Evolutionary conservation across 2,113 vertebrate genomes (phyloP), one percentile per base, ranked within the genome.

Genomic region (Alligator sinensis): DNA sequence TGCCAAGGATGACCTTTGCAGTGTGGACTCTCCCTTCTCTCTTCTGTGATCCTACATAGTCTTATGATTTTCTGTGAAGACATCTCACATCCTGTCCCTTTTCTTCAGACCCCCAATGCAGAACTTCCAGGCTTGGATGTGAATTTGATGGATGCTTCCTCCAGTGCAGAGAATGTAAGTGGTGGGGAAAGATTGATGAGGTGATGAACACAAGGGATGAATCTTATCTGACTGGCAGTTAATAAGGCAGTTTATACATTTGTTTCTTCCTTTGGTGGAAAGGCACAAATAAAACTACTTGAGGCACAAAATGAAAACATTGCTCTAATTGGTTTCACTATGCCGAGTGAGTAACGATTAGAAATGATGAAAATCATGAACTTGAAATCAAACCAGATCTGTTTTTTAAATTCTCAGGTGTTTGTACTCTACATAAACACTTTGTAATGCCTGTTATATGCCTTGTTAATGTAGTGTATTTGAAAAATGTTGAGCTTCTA

Each of bases 81-180:
- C 47, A 47, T 47, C 47, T 47, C 47, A 47, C 47, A 47, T 47
- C 75, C 64, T 93, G 80, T 3, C 90, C 92, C 82, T 88, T 87
- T 16, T 92, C 94, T 97, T 92, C 93, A 98, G 95, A 57, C 87
- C 4, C 66, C 96, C 82, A 96, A 83, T 92, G 90, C 91, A 6
- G 95, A 98, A 82, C 92, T 98, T 91, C 95, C 93, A 82, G 94
- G 86, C 68, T 90, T 96, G 88, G 94, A 97, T 82, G 86, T 75
- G 83, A 96, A 24, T 55, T 79, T 93, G 92, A 92, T 83, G 86
- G 92, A 95, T 94, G 80, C 64, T 80, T 95, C 94, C 11, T 21
- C 96, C 82, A 82, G 80, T 80, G 66, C 94, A 85, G 79, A 95
- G 90, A 92, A 95, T 90, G 97, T 98, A 95, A 96, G 96, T 78